Percentiles rank a stretch among this genome's conserved stretches.
phyloP scores from a whole-genome alignment of 2,113 vertebrate genomes.

The Brienomyrus brachyistius region DNA sequence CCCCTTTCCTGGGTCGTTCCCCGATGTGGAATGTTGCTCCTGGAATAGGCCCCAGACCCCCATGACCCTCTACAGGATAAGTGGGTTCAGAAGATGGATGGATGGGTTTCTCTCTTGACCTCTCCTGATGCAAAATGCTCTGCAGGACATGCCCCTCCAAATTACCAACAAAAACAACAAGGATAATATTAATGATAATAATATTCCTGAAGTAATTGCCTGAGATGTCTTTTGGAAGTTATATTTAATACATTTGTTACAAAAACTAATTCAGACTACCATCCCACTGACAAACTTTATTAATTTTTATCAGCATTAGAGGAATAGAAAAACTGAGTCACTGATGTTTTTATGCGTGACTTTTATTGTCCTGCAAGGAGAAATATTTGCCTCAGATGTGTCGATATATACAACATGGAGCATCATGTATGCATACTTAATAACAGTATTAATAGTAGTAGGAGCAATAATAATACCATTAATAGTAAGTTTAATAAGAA shows the following conservation, averaged over 20 bases:
- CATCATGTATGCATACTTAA: conserved; percentile 45
- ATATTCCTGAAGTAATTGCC: not conserved
- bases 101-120: not conserved
- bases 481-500: conserved; percentile 56
- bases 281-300: not conserved
- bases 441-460: conserved; percentile 47
- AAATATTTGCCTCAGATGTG: conserved; percentile 60
- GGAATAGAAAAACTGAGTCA: not conserved
- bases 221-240: not conserved
- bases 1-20: not conserved
- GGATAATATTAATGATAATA: not conserved
- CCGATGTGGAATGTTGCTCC: not conserved
- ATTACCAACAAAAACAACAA: not conserved
- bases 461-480: conserved; percentile 47
- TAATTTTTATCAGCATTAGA: not conserved
- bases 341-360: not conserved
- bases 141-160: not conserved
- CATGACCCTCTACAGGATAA: not conserved
- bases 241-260: too few species aligned
- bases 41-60: not conserved
- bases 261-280: too few species aligned
- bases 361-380: conserved; percentile 61
- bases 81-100: not conserved
- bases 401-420: conserved; percentile 52
- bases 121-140: not conserved